Base-by-base conservation (phyloP, 2,113 vertebrate species). In the Salminus brasiliensis region DNA sequence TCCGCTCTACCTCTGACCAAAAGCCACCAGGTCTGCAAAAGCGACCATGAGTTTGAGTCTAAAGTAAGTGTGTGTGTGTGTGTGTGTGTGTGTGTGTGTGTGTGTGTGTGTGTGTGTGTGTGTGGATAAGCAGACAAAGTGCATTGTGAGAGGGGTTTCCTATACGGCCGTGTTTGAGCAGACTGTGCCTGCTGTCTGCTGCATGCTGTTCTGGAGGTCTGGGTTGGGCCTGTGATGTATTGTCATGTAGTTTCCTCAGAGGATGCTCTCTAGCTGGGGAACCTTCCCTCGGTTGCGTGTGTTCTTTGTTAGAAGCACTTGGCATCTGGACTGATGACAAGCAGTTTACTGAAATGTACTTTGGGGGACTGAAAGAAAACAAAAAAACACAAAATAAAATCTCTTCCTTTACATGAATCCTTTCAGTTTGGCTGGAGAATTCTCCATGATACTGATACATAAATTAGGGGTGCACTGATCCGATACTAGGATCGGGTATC, bases 131-230 rank as follows among this genome's bases (percentile, higher is more conserved):
- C 62, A 4, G n/a, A 78, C 82, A 84, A 83, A 75, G 71, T 49
- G 78, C 81, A 90, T 90, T 92, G 87, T 89, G 85, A 73, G 9
- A 62, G 80, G 55, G 47, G 85, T 82, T 92, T 91, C 89, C 89
- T 87, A 72, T 2, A 34, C 43, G 74, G 83, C 63, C 71, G 21
- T 71, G 53, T 68, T 77, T 79, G 88, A 87, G 78, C 84, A 81
- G 68, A 52, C 25, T 11, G 25, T 65, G 67, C n/a, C 59, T 11
- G 16, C 10, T 7, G 39, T 66, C 47, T 55, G 63, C 66, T 79
- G 45, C 70, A 70, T 47, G 39, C 55, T 70, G 57, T 43, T 23
- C 21, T 30, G 18, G 6, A 21, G 23, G 9, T 16, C 62, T 25
- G 27, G 5, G 11, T 36, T 8, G 32, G 36, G 16, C 23, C 18